Evolutionary conservation across 2,888 invertebrate genomes (phyloP).

Genomic region (Drosophila imparisetae): DNA sequence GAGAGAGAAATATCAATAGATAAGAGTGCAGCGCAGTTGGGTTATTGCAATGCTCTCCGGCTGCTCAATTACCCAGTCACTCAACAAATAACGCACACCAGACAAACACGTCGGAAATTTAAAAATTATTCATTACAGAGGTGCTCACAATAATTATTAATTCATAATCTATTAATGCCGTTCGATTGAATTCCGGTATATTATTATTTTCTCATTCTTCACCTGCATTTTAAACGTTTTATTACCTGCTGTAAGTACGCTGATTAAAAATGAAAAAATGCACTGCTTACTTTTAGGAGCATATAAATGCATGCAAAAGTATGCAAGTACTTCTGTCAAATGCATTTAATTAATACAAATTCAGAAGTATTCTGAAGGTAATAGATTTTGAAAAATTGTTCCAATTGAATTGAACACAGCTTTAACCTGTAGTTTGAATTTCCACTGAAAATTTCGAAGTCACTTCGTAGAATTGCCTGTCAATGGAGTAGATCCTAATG

Average conservation of each 20-base stretch:
- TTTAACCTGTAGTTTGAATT: neutral
- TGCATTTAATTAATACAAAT: neutral
- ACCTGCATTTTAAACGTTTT: neutral
- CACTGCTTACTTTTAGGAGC: neutral
- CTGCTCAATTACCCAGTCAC: neutral
- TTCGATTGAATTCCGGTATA: neutral
- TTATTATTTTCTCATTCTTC: neutral
- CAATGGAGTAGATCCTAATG: neutral
- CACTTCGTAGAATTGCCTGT: neutral
- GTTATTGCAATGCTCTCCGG: neutral
- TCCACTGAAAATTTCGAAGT: neutral
- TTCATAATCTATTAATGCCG: neutral
- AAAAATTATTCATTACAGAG: neutral
- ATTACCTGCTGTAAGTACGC: neutral
- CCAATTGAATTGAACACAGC: neutral
- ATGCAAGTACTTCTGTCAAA: neutral
- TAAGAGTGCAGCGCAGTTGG: constrained; percentile 9
- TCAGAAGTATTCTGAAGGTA: neutral
- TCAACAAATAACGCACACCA: constrained; percentile 1
- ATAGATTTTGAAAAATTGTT: neutral
- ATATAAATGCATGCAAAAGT: neutral
- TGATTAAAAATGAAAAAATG: neutral
- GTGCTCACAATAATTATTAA: neutral
- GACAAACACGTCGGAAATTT: neutral
- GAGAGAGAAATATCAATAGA: constrained; percentile 5